phyloP scores from a whole-genome alignment of 2,888 invertebrate species.

The Hemistola chrysoprasaria region DNA sequence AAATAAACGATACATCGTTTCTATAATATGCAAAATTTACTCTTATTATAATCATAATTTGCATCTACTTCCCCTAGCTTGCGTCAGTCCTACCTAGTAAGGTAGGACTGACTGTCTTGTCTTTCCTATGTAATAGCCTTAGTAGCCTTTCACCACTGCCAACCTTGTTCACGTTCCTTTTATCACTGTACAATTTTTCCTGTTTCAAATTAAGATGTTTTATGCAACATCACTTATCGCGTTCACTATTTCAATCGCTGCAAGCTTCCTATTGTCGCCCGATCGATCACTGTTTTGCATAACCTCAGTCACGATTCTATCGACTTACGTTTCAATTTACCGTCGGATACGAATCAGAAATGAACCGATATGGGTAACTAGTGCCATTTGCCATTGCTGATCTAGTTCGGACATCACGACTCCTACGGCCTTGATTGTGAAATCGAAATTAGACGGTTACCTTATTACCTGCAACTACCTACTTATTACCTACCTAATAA shows the following conservation, averaged over 20 bases:
- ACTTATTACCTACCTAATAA: too few relatives aligned
- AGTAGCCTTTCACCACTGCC: too few relatives aligned
- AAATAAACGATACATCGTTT: too few relatives aligned
- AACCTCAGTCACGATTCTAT: slow-evolving; percentile 49
- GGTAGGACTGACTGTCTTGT: too few relatives aligned
- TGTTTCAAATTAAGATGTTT: slow-evolving; percentile 9
- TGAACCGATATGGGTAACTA: slow-evolving; percentile 55
- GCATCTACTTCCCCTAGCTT: too few relatives aligned
- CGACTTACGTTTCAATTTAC: slow-evolving; percentile 66
- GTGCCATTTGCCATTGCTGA: slow-evolving; percentile 55
- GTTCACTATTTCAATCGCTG: slow-evolving; percentile 45
- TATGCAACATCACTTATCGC: slow-evolving; percentile 11
- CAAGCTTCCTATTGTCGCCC: slow-evolving; percentile 48
- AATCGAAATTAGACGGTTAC: slow-evolving; percentile 57
- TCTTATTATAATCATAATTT: too few relatives aligned
- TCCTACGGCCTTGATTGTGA: slow-evolving; percentile 64
- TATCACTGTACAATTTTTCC: too few relatives aligned
- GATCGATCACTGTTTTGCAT: slow-evolving; percentile 61
- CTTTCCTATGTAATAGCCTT: too few relatives aligned
- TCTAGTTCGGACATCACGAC: slow-evolving; percentile 70
- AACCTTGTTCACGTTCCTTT: too few relatives aligned
- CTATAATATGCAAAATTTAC: too few relatives aligned
- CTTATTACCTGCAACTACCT: too few relatives aligned
- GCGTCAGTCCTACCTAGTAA: too few relatives aligned
- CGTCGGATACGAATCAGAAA: slow-evolving; percentile 54